Evolutionary conservation across 1,140 invertebrate genomes (phyloP), one percentile per base, ranked within the genome.

Genomic region (Heliothis subflexa): DNA sequence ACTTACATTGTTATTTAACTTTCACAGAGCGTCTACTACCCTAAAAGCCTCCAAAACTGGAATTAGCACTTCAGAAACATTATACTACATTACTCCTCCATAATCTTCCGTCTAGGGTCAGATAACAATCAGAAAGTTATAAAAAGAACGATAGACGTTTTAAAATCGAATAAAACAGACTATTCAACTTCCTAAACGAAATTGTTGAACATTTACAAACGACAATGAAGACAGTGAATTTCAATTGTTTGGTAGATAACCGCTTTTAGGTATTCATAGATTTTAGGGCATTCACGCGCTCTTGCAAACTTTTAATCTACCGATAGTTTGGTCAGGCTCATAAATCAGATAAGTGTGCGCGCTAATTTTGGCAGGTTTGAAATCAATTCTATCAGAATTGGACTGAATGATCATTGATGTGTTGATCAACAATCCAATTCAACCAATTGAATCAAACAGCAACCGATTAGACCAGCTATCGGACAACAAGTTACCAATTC

Each of bases 61-160:
- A 62, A 62, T 61, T 16, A 45, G 55, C 25, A 25, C 61, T 16
- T 16, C n/a, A 33, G 14, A 16, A 40, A 66, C 3, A 49, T 64
- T 45, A 47, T 14, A 11, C 62, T 11, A 47, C 62, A 64, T 66
- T 21, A 47, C 40, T 25, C 21, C 5, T 49, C 62, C 62, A 49
- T 66, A 5, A 47, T 66, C 62, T 21, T 16, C 45, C 13, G 10
- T 2, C 10, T 66, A 66, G 9, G 62, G 16, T 66, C 62, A 40
- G 45, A 66, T 47, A 66, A 66, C 62, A 49, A 66, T 66, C 62
- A 66, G 18, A 49, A 66, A 1, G 7, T 0, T n/a, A 49, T 66
- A 62, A 66, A 66, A 66, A 66, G 9, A 49, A 62, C 61, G 33
- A 45, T n/a, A 66, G 18, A 66, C 62, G 12, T 66, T 66, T 66